Evolutionary conservation across 2,797 vertebrate species (phyloP), one percentile per base, ranked within the genome.

Genomic region (Acrossocheilus wenchowensis): DNA sequence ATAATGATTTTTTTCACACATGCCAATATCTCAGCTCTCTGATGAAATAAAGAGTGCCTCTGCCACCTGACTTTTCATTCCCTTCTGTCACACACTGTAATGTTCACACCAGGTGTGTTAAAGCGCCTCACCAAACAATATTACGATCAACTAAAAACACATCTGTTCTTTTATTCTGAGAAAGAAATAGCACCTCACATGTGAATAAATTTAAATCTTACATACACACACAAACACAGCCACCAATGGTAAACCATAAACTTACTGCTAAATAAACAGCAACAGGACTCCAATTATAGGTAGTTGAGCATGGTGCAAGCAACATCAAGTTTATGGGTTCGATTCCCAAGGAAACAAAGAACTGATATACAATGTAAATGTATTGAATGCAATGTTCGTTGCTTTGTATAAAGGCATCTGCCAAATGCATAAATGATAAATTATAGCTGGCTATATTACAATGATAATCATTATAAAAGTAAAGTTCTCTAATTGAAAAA

Each of bases 91-190:
- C 45, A 43, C 11, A 34, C 19, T 12, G 43, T 50, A 77, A 84
- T 69, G 15, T 52, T 77, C 45, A 52, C 83, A 68, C 17, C 73
- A 84, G 43, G 10, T 69, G 45, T 84, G 68, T 54, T 74, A 83
- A 74, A 26, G 39, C 6, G 12, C 71, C 69, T n/a, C 64, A 57
- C 15, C 60, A 41, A 78, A 30, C 43, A 69, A 39, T 62, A 52
- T 78, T 54, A 84, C 26, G 36, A 23, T 17, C 34, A 68, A 21
- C 34, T 78, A 54, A 66, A 66, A 43, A 30, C 21, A 52, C 73
- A 68, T 68, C 83, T 84, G 62, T 84, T 68, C 30, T 26, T 48
- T 30, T 73, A 45, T 52, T 81, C 62, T 21, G 26, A 80, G 78
- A 21, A 36, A 36, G 48, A 19, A 30, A 66, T 4, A 36, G 17